Percentiles rank a stretch among this genome's conserved stretches.
Evolutionary conservation across 2,113 vertebrate genomes (phyloP).

Genomic region (Macquaria australasica): DNA sequence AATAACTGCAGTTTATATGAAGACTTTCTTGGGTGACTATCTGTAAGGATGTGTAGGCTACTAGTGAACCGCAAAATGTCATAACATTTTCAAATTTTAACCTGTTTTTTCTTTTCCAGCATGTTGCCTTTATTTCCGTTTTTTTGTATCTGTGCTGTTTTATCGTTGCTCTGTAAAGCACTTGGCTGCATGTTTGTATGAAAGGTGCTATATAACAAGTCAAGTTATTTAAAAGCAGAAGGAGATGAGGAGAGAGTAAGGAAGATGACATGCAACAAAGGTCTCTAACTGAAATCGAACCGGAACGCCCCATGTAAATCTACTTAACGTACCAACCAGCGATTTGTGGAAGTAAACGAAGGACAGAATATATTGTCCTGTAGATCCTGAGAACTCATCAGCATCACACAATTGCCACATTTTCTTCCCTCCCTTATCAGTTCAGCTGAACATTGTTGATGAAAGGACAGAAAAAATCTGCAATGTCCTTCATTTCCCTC

Average conservation of each 20-base stretch:
- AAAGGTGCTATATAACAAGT: too few species aligned
- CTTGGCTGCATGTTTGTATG: too few species aligned
- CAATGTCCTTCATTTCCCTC: slow-evolving; percentile 7
- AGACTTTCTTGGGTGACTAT: not conserved
- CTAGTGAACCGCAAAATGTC: not conserved
- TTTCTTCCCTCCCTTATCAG: not conserved
- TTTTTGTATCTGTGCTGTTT: too few species aligned
- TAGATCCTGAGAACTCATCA: slow-evolving; percentile 21
- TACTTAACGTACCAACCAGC: not conserved
- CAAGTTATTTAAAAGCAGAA: too few species aligned
- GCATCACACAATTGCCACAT: not conserved
- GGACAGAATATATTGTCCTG: not conserved
- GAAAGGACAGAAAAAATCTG: not conserved
- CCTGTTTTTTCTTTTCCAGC: not conserved
- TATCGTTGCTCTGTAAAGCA: too few species aligned
- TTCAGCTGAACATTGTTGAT: not conserved
- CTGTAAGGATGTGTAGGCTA: not conserved
- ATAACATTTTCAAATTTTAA: not conserved
- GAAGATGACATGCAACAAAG: too few species aligned
- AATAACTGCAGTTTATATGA: not conserved
- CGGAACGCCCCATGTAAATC: not conserved
- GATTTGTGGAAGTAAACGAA: not conserved
- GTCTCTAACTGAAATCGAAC: too few species aligned
- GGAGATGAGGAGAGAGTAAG: too few species aligned
- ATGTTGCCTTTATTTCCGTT: too few species aligned